phyloP scores from a whole-genome alignment of 2,797 vertebrate species.

The Leucoraja ocellata region DNA sequence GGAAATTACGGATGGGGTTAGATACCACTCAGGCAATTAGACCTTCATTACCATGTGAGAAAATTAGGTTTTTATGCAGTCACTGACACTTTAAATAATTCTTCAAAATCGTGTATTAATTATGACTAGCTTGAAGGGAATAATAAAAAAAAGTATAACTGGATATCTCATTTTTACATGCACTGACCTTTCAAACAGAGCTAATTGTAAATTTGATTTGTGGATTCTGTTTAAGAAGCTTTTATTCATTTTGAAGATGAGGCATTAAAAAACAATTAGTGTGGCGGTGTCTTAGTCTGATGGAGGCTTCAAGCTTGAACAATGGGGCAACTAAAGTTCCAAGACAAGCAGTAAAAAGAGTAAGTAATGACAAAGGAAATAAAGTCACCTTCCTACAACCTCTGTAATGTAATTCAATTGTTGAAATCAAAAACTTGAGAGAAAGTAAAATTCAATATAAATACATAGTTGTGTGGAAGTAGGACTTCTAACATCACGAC shows the following conservation, averaged over 20 bases:
- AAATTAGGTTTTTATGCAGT: background rate
- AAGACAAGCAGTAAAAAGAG: background rate
- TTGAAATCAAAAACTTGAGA: background rate
- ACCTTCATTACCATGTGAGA: background rate
- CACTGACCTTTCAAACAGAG: background rate
- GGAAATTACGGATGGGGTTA: background rate
- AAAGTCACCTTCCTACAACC: background rate
- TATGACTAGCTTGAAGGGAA: background rate
- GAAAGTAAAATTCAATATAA: background rate
- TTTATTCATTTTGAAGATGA: conserved; percentile 12
- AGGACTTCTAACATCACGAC: background rate
- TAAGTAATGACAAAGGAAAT: background rate
- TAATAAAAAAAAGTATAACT: background rate
- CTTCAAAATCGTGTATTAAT: background rate
- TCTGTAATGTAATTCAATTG: background rate
- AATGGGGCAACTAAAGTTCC: background rate
- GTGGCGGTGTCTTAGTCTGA: background rate
- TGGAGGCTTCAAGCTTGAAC: background rate
- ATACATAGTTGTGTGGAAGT: background rate
- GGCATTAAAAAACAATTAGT: background rate
- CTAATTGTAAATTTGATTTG: conserved; percentile 15
- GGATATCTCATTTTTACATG: background rate
- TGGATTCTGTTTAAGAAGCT: background rate
- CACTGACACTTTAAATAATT: background rate
- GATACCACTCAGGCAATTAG: background rate